These are phyloP conservation scores for Artemia franciscana DNA, from an alignment of 1,140 invertebrate species.

Conservation along the genomic window DNA sequence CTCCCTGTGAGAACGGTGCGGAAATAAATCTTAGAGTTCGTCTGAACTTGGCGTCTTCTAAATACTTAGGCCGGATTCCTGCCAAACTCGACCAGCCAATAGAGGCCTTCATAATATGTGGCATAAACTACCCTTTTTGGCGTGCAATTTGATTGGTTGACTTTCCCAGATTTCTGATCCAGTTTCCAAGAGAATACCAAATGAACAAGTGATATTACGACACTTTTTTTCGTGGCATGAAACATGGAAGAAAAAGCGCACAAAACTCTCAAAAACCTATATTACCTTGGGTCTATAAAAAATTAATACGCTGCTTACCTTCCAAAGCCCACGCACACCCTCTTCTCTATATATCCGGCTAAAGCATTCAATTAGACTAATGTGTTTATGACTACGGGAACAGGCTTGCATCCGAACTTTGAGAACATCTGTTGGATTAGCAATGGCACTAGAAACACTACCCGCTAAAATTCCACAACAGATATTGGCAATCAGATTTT, in stretches of 20 bases:
- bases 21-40: too few species aligned
- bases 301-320: slow-evolving; percentile 29
- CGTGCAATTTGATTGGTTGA: too few species aligned
- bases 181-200: too few species aligned
- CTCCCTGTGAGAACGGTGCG: too few species aligned
- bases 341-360: slow-evolving; percentile 49
- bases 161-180: too few species aligned
- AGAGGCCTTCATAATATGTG: too few species aligned
- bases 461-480: slow-evolving; percentile 54
- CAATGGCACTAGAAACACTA: slow-evolving; percentile 75
- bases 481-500: slow-evolving; percentile 53
- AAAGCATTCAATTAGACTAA: slow-evolving; percentile 44
- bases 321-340: slow-evolving; percentile 61
- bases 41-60: too few species aligned
- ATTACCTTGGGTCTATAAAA: not conserved
- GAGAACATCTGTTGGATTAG: slow-evolving; percentile 92
- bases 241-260: not conserved
- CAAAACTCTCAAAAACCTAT: not conserved
- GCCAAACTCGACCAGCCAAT: too few species aligned
- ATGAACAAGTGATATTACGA: too few species aligned
- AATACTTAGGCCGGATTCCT: too few species aligned
- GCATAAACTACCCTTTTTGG: too few species aligned
- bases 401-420: slow-evolving; percentile 76
- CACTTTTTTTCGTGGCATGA: too few species aligned
- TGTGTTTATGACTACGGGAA: slow-evolving; percentile 16